Evolutionary conservation across 2,797 vertebrate genomes (phyloP).

Genomic region (Mionectes olivaceus): DNA sequence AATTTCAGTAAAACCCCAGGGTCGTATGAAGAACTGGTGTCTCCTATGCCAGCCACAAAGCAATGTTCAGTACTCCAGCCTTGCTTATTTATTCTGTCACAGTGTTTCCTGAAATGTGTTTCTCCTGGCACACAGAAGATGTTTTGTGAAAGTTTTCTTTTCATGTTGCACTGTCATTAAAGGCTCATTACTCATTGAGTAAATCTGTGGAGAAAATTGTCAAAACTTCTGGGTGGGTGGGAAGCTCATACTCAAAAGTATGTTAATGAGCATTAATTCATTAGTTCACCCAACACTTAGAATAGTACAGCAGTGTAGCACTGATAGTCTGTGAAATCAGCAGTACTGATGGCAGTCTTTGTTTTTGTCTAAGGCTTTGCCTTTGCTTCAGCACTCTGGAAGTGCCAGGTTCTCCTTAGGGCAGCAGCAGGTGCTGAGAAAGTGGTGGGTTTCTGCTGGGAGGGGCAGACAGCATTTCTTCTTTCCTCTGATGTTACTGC

Average conservation of each 20-base stretch:
- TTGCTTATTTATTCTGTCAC: not conserved
- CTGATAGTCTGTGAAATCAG: not conserved
- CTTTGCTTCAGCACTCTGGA: not conserved
- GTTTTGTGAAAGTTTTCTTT: not conserved
- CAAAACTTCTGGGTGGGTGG: not conserved
- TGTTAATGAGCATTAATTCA: not conserved
- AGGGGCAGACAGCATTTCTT: not conserved
- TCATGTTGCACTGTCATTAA: not conserved
- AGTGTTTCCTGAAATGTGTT: constrained; percentile 15
- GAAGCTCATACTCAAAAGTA: not conserved
- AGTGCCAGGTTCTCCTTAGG: not conserved
- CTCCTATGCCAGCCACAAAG: not conserved
- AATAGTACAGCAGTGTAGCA: not conserved
- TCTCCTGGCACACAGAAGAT: not conserved
- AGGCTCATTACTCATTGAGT: not conserved
- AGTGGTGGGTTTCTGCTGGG: not conserved
- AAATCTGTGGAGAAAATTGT: not conserved
- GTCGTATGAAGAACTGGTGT: not conserved
- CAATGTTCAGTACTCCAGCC: not conserved
- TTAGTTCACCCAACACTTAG: not conserved
- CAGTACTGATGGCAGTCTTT: not conserved
- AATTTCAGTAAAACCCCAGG: constrained; percentile 1
- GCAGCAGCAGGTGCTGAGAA: not conserved
- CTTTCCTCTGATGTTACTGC: not conserved
- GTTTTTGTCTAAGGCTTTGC: not conserved